phyloP scores from a whole-genome alignment of 2,888 invertebrate genomes.

The Drosophila nr. perissopoda region DNA sequence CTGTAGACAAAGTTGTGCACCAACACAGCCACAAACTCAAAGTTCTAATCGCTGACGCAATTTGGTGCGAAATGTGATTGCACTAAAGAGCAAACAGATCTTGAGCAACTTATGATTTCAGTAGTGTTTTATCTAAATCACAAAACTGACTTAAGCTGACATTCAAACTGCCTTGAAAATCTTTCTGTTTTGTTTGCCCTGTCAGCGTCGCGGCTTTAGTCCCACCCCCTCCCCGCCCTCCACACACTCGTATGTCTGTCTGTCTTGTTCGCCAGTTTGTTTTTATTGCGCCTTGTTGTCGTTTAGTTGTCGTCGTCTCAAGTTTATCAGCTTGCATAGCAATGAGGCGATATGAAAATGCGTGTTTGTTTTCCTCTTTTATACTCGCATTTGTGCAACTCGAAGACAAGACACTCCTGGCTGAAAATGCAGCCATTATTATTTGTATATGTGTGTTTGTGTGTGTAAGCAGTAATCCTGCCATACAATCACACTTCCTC shows the following conservation, averaged over 20 bases:
- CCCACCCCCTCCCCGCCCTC: not conserved
- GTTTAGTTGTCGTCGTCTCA: conserved; percentile 58
- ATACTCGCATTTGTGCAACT: conserved; percentile 11
- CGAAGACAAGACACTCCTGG: conserved; percentile 12
- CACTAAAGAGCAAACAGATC: conserved; percentile 32
- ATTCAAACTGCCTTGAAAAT: conserved; percentile 58
- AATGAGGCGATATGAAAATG: conserved; percentile 61
- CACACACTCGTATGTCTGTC: conserved; percentile 4
- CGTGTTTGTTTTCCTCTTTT: conserved; percentile 22
- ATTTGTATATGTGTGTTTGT: not conserved
- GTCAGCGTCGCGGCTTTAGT: conserved; percentile 46
- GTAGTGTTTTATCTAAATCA: conserved; percentile 64
- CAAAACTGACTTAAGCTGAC: conserved; percentile 62
- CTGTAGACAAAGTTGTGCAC: not conserved
- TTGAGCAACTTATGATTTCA: conserved; percentile 24
- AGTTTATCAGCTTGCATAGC: conserved; percentile 68
- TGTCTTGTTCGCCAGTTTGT: conserved; percentile 42
- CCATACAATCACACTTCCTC: not conserved
- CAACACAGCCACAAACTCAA: conserved; percentile 1
- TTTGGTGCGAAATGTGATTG: conserved; percentile 35
- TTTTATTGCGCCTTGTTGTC: conserved; percentile 67
- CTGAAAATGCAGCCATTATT: conserved; percentile 29
- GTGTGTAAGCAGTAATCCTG: conserved; percentile 1
- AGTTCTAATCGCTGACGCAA: conserved; percentile 48
- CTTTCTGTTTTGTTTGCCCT: conserved; percentile 45